Percentiles rank a stretch among this genome's conserved stretches.
phyloP scores from a whole-genome alignment of 2,113 vertebrate species.

The Recurvirostra avosetta region DNA sequence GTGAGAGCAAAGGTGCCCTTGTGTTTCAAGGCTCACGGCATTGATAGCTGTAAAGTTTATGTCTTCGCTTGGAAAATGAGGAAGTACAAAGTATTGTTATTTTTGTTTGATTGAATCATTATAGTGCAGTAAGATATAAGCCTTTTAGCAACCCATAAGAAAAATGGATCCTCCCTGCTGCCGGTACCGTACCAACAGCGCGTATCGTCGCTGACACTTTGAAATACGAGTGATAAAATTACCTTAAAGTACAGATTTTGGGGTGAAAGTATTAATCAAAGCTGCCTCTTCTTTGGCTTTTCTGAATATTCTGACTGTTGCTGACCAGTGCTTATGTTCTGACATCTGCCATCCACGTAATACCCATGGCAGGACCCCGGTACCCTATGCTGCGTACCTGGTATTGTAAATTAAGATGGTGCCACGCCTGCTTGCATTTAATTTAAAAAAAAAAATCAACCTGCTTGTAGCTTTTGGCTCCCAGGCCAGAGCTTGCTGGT shows the following conservation, averaged over 20 bases:
- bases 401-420: neutral
- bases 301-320: neutral
- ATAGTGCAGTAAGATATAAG: too few species aligned
- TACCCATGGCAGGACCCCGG: neutral
- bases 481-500: neutral
- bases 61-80: neutral
- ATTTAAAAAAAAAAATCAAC: accelerated
- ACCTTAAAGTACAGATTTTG: neutral
- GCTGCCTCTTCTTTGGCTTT: neutral
- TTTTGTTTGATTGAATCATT: neutral
- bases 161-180: neutral
- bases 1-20: neutral
- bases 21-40: neutral
- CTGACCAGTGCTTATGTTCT: neutral
- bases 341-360: accelerated
- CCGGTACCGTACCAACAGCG: neutral
- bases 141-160: neutral
- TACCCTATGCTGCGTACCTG: accelerated
- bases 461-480: neutral
- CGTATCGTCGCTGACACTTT: neutral
- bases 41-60: neutral
- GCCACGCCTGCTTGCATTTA: neutral
- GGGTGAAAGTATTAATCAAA: neutral
- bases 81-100: neutral
- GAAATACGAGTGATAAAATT: neutral